Evolutionary conservation across 2,797 vertebrate species (phyloP).

Genomic region (Silurus lanzhouensis): DNA sequence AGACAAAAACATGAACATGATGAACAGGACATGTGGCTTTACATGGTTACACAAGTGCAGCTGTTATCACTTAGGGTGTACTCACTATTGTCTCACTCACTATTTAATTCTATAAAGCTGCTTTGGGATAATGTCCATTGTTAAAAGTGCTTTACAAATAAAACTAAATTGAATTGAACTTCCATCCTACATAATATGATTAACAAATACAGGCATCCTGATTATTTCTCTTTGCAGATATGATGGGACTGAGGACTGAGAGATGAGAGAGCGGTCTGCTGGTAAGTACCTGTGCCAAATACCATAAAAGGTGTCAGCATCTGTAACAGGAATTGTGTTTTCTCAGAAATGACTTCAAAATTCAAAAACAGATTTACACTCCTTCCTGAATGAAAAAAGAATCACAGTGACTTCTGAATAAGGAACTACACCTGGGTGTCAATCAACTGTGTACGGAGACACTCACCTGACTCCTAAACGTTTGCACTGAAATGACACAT

Average conservation of each 20-base stretch:
- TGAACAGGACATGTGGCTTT: too few relatives aligned
- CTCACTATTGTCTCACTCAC: too few relatives aligned
- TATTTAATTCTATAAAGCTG: too few relatives aligned
- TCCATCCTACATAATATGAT: neutral
- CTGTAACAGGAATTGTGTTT: neutral
- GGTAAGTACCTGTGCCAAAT: neutral
- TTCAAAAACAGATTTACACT: conserved; percentile 4
- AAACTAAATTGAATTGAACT: too few relatives aligned
- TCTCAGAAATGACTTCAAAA: neutral
- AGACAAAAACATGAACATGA: too few relatives aligned
- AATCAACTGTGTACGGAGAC: neutral
- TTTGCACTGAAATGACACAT: neutral
- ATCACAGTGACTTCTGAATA: neutral
- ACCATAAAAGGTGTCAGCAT: neutral
- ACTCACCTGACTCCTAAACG: neutral
- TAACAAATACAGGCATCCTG: neutral
- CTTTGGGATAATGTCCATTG: too few relatives aligned
- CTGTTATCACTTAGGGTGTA: too few relatives aligned
- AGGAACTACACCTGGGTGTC: neutral
- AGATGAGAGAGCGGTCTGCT: neutral
- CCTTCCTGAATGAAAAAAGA: neutral
- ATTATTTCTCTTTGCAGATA: neutral
- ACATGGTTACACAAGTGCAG: too few relatives aligned
- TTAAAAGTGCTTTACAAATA: too few relatives aligned
- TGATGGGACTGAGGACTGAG: neutral